Conservation (phyloP, 1,140 invertebrate species). For the Diabrotica virgifera region DNA sequence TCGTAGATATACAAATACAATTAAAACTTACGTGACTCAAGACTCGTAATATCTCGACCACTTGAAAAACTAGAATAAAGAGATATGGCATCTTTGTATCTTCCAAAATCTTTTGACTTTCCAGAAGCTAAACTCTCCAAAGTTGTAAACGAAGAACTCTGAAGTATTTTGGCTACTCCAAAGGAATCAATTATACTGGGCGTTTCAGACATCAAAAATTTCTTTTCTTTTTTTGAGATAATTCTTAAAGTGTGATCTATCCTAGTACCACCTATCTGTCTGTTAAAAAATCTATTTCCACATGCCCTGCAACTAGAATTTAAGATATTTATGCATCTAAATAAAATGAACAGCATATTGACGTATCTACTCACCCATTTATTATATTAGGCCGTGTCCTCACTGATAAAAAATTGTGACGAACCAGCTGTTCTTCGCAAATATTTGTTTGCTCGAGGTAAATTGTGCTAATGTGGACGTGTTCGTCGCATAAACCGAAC, state of each 20-base stretch:
- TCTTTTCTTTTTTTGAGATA: constrained; percentile 1
- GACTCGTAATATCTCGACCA: not conserved
- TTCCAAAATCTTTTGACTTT: constrained; percentile 1
- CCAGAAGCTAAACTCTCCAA: not conserved
- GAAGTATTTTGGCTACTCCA: constrained; percentile 6
- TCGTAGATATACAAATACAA: too few species aligned
- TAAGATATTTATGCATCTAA: not conserved
- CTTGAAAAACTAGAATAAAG: not conserved
- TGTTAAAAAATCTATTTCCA: constrained; percentile 52
- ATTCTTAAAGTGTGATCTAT: constrained; percentile 25
- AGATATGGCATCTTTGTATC: not conserved
- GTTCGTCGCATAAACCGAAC: too few species aligned
- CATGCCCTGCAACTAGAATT: constrained; percentile 51
- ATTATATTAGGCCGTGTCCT: too few species aligned
- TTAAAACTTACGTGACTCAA: not conserved
- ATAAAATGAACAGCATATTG: too few species aligned
- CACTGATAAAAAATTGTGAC: too few species aligned
- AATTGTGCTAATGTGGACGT: too few species aligned
- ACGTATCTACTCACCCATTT: too few species aligned
- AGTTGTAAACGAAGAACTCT: not conserved
- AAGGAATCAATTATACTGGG: not conserved
- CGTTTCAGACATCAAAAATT: not conserved
- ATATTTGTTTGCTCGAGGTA: too few species aligned
- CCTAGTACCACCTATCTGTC: constrained; percentile 25
- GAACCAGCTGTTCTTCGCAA: too few species aligned